Conservation (phyloP, 2,888 invertebrate species). For the Tenodera sinensis region DNA sequence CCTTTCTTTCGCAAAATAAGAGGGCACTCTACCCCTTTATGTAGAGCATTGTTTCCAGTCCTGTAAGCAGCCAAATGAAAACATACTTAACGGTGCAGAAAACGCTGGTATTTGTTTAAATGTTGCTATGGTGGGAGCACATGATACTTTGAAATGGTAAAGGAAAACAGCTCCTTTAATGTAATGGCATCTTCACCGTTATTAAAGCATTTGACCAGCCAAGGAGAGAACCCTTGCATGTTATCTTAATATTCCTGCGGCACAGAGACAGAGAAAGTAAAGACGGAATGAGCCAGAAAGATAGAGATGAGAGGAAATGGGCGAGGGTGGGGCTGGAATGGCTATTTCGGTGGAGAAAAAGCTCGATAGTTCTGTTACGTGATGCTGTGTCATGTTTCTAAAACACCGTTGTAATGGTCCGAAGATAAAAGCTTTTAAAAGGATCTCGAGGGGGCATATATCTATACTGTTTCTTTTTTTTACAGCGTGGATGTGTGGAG, state of each 20-base stretch:
- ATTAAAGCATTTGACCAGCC: not conserved
- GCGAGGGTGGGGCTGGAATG: not conserved
- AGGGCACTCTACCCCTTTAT: not conserved
- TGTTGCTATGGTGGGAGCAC: not conserved
- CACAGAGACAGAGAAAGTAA: not conserved
- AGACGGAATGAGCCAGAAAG: not conserved
- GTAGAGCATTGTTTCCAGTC: not conserved
- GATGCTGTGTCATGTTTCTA: constrained; percentile 3
- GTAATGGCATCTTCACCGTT: not conserved
- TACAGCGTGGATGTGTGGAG: not conserved
- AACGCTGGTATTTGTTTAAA: not conserved
- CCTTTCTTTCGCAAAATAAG: not conserved
- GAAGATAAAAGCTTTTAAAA: constrained; percentile 18
- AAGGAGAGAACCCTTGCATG: not conserved
- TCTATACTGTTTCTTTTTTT: not conserved
- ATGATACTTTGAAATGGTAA: not conserved
- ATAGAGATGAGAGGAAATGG: not conserved
- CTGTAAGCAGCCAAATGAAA: not conserved
- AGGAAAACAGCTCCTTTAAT: not conserved
- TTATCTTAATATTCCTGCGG: constrained; percentile 5
- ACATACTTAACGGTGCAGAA: not conserved
- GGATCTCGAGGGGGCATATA: constrained; percentile 6
- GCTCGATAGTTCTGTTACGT: not conserved
- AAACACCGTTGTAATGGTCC: constrained; percentile 15
- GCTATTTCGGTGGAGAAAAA: not conserved